phyloP scores from a whole-genome alignment of 2,113 vertebrate genomes.

The Ascaphus truei region DNA sequence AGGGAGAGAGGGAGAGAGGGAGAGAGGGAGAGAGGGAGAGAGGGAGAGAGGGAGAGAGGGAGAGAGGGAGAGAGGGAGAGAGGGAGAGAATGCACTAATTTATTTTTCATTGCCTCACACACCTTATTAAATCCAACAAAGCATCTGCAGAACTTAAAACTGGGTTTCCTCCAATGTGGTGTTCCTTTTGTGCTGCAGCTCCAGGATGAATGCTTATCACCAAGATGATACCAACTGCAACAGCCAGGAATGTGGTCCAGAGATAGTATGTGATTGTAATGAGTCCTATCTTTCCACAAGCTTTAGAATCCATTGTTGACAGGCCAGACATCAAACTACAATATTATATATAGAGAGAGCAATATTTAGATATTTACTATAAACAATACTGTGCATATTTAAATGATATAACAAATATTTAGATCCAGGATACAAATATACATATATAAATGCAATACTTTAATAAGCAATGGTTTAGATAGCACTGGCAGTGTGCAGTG shows the following conservation, averaged over 20 bases:
- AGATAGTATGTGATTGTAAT: conserved; percentile 87
- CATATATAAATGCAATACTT: too few relatives aligned
- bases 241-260: conserved; percentile 86
- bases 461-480: too few relatives aligned
- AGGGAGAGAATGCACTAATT: too few relatives aligned
- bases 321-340: conserved; percentile 81
- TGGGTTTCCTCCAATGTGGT: conserved; percentile 58
- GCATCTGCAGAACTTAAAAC: conserved; percentile 84
- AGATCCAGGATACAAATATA: too few relatives aligned
- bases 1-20: background rate
- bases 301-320: conserved; percentile 82
- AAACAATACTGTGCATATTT: too few relatives aligned
- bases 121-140: conserved; percentile 83
- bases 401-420: too few relatives aligned
- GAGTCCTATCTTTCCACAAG: conserved; percentile 78
- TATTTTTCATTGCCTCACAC: too few relatives aligned
- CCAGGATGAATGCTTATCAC: conserved; percentile 80
- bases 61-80: too few relatives aligned
- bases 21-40: background rate
- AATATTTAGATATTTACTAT: too few relatives aligned
- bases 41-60: background rate
- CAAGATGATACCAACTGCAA: conserved; percentile 74
- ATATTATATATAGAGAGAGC: background rate
- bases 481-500: too few relatives aligned
- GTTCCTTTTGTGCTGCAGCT: conserved; percentile 72